Evolutionary conservation across 1,140 invertebrate genomes (phyloP).

Genomic region (Nautilus pompilius): DNA sequence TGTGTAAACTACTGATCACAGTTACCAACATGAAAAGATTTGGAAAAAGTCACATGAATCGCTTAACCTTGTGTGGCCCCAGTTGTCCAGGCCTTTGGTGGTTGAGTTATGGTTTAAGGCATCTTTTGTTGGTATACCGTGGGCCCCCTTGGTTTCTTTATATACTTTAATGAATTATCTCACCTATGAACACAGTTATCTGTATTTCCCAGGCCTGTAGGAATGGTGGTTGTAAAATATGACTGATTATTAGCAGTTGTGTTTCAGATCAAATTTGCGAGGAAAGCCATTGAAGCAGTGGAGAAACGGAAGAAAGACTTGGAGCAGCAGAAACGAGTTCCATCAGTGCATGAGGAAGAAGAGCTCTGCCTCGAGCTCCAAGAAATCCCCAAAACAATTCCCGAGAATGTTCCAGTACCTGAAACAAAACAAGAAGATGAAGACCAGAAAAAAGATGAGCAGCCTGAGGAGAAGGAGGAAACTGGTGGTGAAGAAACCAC

Average conservation of each 20-base stretch:
- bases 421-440: slow-evolving; percentile 3
- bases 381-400: slow-evolving; percentile 4
- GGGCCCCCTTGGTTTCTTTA: no score
- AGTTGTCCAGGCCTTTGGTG: no score
- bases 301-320: slow-evolving; percentile 35
- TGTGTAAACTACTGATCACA: no score
- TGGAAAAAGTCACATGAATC: no score
- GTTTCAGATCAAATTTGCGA: slow-evolving; percentile 42
- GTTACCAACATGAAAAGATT: no score
- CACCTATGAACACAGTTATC: neutral
- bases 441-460: neutral
- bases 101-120: no score
- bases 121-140: no score
- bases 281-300: slow-evolving; percentile 33
- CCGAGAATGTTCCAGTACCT: neutral
- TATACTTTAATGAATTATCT: no score
- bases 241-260: neutral
- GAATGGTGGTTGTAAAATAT: neutral
- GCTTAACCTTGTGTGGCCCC: no score
- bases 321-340: slow-evolving; percentile 22
- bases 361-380: slow-evolving; percentile 21
- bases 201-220: no score
- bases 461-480: neutral
- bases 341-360: slow-evolving; percentile 18
- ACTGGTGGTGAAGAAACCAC: neutral